Conservation (phyloP, 2,797 vertebrate species). For the Chrosomus eos region DNA sequence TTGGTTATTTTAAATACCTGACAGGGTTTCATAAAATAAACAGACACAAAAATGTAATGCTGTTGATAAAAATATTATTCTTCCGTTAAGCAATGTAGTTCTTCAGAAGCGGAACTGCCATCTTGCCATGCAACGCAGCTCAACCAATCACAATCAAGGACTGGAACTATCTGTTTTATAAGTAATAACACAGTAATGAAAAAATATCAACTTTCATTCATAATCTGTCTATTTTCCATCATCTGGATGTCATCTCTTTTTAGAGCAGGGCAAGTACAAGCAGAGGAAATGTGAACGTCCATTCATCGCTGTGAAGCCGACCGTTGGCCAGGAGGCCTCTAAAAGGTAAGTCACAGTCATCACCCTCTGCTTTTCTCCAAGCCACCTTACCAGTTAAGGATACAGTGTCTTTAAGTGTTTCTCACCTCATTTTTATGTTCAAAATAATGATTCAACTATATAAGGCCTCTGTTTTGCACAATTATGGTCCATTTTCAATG, state of each 20-base stretch:
- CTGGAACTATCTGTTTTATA: neutral
- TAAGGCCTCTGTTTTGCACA: neutral
- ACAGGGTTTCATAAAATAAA: no score
- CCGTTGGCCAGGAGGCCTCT: slow-evolving; percentile 70
- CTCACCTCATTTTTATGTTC: neutral
- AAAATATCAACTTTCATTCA: neutral
- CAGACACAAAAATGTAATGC: no score
- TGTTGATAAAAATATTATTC: neutral
- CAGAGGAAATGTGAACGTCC: slow-evolving; percentile 82
- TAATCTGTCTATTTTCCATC: neutral
- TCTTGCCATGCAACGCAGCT: neutral
- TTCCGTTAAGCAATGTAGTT: neutral
- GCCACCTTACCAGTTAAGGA: neutral
- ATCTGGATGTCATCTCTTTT: slow-evolving; percentile 48
- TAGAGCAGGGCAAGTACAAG: slow-evolving; percentile 80
- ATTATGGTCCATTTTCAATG: neutral
- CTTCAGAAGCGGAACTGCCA: neutral
- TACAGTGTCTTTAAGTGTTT: neutral
- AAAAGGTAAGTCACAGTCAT: slow-evolving; percentile 71
- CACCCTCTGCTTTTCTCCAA: neutral
- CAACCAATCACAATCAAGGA: neutral
- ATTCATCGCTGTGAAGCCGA: slow-evolving; percentile 72
- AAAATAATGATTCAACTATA: neutral
- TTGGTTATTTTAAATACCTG: no score
- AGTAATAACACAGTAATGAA: neutral